Percentiles rank a stretch among this genome's conserved stretches.
Conservation (phyloP, 2,888 invertebrate species). For the Dasysyrphus tricinctus region DNA sequence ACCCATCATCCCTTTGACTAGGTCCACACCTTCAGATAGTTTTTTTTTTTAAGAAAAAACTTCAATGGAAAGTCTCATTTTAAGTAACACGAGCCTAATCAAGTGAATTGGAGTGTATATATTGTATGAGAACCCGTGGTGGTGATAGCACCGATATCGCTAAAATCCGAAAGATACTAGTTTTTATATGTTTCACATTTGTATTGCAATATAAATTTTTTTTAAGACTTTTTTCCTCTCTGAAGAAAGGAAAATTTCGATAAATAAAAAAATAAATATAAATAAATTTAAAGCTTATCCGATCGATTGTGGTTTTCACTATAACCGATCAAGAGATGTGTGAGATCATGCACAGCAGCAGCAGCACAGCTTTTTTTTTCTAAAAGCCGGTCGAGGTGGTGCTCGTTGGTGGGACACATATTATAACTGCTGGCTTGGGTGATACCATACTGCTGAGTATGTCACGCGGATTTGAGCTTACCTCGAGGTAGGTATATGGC, state of each 20-base stretch:
- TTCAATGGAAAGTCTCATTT: too few relatives aligned
- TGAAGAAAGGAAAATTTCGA: slow-evolving; percentile 24
- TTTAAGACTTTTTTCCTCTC: slow-evolving; percentile 3
- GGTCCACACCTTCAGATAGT: too few relatives aligned
- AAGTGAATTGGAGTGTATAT: neutral
- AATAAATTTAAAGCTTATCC: slow-evolving; percentile 21
- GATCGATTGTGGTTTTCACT: slow-evolving; percentile 36
- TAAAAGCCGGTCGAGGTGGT: neutral
- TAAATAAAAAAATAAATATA: neutral
- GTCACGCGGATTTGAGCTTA: slow-evolving; percentile 31
- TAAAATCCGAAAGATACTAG: slow-evolving; percentile 56
- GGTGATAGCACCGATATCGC: slow-evolving; percentile 42
- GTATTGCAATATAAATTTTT: slow-evolving; percentile 51
- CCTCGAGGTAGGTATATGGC: slow-evolving; percentile 23
- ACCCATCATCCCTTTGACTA: too few relatives aligned
- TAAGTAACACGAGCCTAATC: neutral
- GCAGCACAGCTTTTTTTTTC: neutral
- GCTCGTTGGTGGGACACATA: neutral
- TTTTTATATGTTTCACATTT: slow-evolving; percentile 52
- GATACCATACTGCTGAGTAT: slow-evolving; percentile 11
- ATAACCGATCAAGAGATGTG: slow-evolving; percentile 44
- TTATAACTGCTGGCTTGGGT: neutral
- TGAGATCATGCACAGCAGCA: slow-evolving; percentile 66
- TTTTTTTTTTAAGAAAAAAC: too few relatives aligned
- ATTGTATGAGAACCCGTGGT: neutral